Conservation (phyloP, 1,140 invertebrate genomes). For the Drosophila willistoni region DNA sequence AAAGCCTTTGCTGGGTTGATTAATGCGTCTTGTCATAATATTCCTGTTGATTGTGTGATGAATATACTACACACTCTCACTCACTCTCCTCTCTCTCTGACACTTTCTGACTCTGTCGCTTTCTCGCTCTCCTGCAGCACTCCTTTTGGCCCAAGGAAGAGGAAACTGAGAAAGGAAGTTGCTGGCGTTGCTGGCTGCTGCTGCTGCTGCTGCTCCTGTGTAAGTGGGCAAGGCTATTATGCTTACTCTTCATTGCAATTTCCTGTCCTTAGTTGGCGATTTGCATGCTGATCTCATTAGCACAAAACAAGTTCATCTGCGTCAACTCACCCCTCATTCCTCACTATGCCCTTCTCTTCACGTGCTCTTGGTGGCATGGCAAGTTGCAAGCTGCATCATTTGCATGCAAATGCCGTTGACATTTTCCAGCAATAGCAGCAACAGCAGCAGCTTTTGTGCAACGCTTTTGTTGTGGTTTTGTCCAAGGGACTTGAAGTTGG, state of each 20-base stretch:
- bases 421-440: slow-evolving; percentile 37
- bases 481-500: slow-evolving; percentile 49
- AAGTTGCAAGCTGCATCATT: slow-evolving; percentile 68
- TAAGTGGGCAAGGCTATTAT: slow-evolving; percentile 56
- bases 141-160: neutral
- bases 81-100: no score
- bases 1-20: slow-evolving; percentile 47
- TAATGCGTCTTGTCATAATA: slow-evolving; percentile 73
- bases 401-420: slow-evolving; percentile 80
- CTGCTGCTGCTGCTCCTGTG: slow-evolving; percentile 34
- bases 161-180: slow-evolving; percentile 44
- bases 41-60: slow-evolving; percentile 52
- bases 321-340: neutral
- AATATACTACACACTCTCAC: slow-evolving; percentile 24
- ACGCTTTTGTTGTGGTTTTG: slow-evolving; percentile 76
- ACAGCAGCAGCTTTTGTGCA: slow-evolving; percentile 53
- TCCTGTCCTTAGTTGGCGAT: slow-evolving; percentile 64
- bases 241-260: slow-evolving; percentile 76
- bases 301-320: slow-evolving; percentile 75
- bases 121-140: neutral
- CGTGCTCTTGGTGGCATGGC: slow-evolving; percentile 11
- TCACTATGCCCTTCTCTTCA: slow-evolving; percentile 19
- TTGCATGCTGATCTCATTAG: slow-evolving; percentile 80
- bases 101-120: no score
- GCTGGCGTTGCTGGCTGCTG: neutral